Conservation (phyloP, 2,113 vertebrate genomes). For the Gymnocephalus cernua region DNA sequence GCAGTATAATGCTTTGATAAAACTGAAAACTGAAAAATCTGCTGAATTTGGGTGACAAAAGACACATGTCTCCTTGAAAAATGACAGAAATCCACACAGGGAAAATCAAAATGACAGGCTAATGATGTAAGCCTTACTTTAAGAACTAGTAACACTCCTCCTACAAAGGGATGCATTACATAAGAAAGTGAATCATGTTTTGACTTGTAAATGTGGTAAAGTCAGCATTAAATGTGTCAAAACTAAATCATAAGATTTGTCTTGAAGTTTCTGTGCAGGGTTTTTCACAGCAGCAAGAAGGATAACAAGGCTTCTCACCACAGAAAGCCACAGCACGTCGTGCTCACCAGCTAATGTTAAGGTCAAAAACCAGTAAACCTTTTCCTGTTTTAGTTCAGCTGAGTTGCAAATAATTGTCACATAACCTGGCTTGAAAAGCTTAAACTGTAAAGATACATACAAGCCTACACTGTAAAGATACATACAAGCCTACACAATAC, state of each 20-base stretch:
- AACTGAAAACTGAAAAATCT: not conserved
- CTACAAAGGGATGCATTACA: slow-evolving; percentile 20
- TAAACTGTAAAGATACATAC: not conserved
- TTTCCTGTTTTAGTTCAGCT: not conserved
- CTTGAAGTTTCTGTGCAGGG: not conserved
- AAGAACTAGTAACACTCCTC: not conserved
- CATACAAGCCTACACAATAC: not conserved
- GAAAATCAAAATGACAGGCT: not conserved
- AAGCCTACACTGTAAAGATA: not conserved
- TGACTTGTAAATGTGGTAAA: not conserved
- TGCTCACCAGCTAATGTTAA: not conserved
- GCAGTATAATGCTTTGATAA: not conserved
- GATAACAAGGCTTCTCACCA: not conserved
- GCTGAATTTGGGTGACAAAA: not conserved
- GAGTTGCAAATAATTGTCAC: not conserved
- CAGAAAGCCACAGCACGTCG: not conserved
- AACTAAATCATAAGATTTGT: not conserved
- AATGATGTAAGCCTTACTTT: slow-evolving; percentile 12
- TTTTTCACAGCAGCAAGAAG: not conserved
- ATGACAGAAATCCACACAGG: not conserved
- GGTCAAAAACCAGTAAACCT: not conserved
- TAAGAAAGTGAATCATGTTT: slow-evolving; percentile 22
- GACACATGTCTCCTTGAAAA: not conserved
- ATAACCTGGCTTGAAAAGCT: not conserved
- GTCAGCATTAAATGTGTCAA: not conserved